Conservation (phyloP, 2,888 invertebrate genomes). For the Tanypteryx hageni region DNA sequence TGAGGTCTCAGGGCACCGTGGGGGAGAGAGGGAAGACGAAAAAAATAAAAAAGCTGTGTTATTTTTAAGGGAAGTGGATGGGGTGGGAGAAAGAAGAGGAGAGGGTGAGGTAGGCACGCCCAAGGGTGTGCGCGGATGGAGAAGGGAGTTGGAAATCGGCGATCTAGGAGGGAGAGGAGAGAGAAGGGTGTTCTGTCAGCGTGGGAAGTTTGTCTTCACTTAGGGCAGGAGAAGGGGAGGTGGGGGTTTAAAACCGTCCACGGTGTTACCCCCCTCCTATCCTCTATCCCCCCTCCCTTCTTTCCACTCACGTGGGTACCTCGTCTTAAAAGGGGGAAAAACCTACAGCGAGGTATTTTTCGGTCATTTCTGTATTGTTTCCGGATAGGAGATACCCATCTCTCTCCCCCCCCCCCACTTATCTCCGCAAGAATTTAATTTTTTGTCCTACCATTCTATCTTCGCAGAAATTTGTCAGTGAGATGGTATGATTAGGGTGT, state of each 20-base stretch:
- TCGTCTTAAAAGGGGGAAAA: background rate
- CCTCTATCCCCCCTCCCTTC: background rate
- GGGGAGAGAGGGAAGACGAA: background rate
- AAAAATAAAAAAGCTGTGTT: background rate
- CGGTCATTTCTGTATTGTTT: slow-evolving; percentile 45
- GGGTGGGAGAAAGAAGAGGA: background rate
- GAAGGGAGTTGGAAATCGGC: background rate
- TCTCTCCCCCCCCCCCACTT: background rate
- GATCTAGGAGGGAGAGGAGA: background rate
- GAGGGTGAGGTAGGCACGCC: background rate
- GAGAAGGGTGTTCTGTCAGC: background rate
- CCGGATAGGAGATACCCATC: background rate
- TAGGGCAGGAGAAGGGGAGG: background rate
- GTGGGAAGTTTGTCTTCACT: slow-evolving; percentile 5
- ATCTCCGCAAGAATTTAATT: slow-evolving; percentile 15
- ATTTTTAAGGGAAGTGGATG: slow-evolving; percentile 38
- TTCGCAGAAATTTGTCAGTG: background rate
- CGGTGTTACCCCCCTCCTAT: no score
- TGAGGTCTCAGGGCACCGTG: background rate
- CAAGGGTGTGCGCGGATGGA: background rate
- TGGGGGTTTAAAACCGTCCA: no score
- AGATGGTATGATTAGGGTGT: no score
- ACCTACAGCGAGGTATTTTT: slow-evolving; percentile 1
- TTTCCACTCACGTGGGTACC: background rate
- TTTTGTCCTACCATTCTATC: background rate